A percentile compares a stretch with the other conserved stretches of the same genome.
Evolutionary conservation across 2,113 vertebrate genomes (phyloP).

Genomic region (Aspidoscelis tigris): DNA sequence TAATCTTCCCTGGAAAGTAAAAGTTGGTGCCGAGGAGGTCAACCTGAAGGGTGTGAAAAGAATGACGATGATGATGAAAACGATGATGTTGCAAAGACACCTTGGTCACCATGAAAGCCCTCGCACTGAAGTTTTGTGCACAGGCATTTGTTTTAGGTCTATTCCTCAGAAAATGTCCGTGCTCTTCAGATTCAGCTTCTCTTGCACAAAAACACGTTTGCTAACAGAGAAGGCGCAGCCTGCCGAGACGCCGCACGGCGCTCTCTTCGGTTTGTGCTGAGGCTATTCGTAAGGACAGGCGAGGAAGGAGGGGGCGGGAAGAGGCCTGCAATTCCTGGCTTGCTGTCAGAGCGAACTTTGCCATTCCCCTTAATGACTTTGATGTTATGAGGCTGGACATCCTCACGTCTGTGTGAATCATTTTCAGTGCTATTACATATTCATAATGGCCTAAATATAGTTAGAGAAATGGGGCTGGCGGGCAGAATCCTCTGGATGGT

Average conservation of each 20-base stretch:
- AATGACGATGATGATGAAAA: too few relatives aligned
- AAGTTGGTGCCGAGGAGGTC: too few relatives aligned
- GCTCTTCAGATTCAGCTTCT: neutral
- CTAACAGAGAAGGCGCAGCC: neutral
- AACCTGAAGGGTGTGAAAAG: neutral
- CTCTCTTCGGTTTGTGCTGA: neutral
- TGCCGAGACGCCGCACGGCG: neutral
- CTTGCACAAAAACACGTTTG: neutral
- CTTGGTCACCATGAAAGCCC: neutral
- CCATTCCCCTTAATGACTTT: constrained; percentile 73
- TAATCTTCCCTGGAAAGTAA: neutral
- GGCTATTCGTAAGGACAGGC: constrained; percentile 18
- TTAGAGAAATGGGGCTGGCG: constrained; percentile 69
- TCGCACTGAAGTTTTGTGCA: neutral
- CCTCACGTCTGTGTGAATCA: constrained; percentile 86
- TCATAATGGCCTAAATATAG: constrained; percentile 89
- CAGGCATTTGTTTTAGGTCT: neutral
- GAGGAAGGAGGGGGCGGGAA: constrained; percentile 11
- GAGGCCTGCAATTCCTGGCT: constrained; percentile 39
- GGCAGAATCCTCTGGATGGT: constrained; percentile 80
- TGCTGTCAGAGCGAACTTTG: constrained; percentile 73
- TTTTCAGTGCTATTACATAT: constrained; percentile 87
- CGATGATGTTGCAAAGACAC: too few relatives aligned
- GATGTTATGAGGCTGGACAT: constrained; percentile 89
- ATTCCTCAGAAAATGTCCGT: neutral